A percentile compares a stretch with the other conserved stretches of the same genome.
phyloP scores from a whole-genome alignment of 2,113 vertebrate species.

The Hippocampus abdominalis region DNA sequence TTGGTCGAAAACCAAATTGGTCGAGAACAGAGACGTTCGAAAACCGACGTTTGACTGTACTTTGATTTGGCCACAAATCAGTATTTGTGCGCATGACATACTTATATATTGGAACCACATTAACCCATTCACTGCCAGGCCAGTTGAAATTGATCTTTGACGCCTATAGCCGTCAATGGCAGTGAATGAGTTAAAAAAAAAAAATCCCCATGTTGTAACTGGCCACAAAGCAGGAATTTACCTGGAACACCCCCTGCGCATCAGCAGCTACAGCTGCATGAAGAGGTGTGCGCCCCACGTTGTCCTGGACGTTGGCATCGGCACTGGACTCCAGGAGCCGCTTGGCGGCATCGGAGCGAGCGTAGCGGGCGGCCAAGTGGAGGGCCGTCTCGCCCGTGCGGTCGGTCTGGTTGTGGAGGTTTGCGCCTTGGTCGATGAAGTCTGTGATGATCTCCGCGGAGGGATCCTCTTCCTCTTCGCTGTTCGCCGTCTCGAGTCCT shows the following conservation, averaged over 20 bases:
- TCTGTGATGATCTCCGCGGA: constrained; percentile 90
- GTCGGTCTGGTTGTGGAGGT: constrained; percentile 95
- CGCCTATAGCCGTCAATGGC: no score
- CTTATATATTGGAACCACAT: no score
- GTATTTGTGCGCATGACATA: no score
- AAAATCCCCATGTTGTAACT: background rate
- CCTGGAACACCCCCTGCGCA: constrained; percentile 97
- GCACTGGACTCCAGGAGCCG: constrained; percentile 94
- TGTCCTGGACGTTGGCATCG: constrained; percentile 94
- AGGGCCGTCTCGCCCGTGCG: constrained; percentile 93
- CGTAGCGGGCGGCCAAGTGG: constrained; percentile 91
- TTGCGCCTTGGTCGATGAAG: constrained; percentile 97
- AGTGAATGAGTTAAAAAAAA: no score
- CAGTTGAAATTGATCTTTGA: no score
- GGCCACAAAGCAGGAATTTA: constrained; percentile 31
- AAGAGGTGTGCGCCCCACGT: constrained; percentile 94
- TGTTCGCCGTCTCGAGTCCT: constrained; percentile 89
- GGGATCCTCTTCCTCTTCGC: constrained; percentile 93
- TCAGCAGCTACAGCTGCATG: constrained; percentile 92
- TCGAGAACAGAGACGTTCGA: no score
- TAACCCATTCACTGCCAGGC: no score
- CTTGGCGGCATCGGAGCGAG: constrained; percentile 93
- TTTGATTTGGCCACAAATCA: no score
- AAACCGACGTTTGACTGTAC: no score
- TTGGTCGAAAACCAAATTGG: no score